These are phyloP conservation scores for Callaeas wilsoni DNA, from an alignment of 2,113 vertebrate species.

Conservation along the genomic window DNA sequence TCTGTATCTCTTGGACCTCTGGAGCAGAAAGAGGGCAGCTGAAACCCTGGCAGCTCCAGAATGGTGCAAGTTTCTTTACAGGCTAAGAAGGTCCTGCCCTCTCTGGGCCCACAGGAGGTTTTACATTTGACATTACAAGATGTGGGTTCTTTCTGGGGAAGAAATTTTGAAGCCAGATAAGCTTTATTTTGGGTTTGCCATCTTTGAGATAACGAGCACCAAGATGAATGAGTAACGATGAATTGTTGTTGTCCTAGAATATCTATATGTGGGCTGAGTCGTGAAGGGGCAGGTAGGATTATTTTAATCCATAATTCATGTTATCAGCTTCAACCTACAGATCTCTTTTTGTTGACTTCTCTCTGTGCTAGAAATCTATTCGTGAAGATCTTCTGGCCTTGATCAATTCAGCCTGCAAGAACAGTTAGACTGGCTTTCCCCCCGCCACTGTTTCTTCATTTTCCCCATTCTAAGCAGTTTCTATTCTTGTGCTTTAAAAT, in stretches of 20 bases:
- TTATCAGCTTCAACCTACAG: neutral
- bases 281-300: neutral
- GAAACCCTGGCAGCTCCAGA: neutral
- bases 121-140: neutral
- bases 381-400: neutral
- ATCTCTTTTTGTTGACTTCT: neutral
- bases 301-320: neutral
- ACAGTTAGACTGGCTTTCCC: fast-evolving
- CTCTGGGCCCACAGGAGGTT: neutral
- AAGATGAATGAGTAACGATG: neutral
- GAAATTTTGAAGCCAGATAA: neutral
- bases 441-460: neutral
- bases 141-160: neutral
- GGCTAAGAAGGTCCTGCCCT: neutral
- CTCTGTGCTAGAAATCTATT: neutral
- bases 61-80: neutral
- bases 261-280: fast-evolving
- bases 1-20: neutral
- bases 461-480: neutral
- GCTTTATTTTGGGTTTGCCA: neutral
- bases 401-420: neutral
- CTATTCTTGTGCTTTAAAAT: neutral
- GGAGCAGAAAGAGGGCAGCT: neutral
- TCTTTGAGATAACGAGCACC: neutral
- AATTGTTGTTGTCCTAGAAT: neutral